These are phyloP conservation scores for Cheirogaleus medius DNA, from an alignment of 2,113 vertebrate species.

Conservation along the genomic window DNA sequence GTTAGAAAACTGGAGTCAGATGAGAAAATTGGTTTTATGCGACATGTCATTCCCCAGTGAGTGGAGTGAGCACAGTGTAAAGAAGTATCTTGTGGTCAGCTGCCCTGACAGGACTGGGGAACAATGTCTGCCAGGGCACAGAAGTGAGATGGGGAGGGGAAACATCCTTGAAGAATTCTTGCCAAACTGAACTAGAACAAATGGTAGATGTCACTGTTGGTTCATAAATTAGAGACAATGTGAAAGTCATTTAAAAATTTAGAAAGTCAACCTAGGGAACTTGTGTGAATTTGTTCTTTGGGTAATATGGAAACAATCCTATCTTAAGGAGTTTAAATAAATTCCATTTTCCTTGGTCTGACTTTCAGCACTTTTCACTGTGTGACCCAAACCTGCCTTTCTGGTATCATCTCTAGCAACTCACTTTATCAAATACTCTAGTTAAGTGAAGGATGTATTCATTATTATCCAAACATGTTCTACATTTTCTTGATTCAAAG, in stretches of 20 bases:
- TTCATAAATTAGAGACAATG: background rate
- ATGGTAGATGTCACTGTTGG: background rate
- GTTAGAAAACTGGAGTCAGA: background rate
- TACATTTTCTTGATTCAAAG: background rate
- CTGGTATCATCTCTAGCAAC: background rate
- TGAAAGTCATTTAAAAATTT: background rate
- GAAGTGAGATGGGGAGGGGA: background rate
- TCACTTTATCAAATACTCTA: background rate
- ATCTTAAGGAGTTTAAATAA: background rate
- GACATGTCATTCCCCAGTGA: background rate
- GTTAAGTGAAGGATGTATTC: background rate
- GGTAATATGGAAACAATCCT: background rate
- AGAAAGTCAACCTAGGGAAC: background rate
- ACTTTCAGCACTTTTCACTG: background rate
- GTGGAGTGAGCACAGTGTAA: background rate
- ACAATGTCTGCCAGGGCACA: accelerated
- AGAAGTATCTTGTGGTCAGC: background rate
- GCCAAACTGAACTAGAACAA: background rate
- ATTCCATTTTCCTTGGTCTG: background rate
- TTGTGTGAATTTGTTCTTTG: background rate
- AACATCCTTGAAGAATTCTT: background rate
- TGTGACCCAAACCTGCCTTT: background rate
- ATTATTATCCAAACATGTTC: background rate
- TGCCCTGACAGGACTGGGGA: background rate
- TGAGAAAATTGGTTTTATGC: background rate